A percentile compares a stretch with the other conserved stretches of the same genome.
Evolutionary conservation across 2,888 invertebrate species (phyloP).

Genomic region (Cryptocephalus moraei): DNA sequence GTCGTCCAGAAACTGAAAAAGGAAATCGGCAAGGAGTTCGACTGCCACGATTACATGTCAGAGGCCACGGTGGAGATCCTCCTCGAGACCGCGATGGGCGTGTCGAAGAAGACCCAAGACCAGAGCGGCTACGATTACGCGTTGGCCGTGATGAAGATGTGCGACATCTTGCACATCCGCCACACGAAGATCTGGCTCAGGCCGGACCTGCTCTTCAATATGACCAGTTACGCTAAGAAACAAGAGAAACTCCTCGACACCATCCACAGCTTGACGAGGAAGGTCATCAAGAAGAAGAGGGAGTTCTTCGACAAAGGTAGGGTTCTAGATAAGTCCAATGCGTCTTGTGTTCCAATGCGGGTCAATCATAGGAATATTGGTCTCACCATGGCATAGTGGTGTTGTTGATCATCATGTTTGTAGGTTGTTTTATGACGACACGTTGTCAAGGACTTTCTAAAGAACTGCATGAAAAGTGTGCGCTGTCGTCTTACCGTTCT

Average conservation of each 20-base stretch:
- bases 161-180: constrained; percentile 72
- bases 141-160: constrained; percentile 85
- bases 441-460: no score
- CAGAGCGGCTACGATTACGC: constrained; percentile 73
- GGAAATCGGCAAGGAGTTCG: constrained; percentile 61
- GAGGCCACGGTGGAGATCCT: constrained; percentile 77
- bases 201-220: constrained; percentile 66
- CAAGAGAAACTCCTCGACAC: constrained; percentile 64
- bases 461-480: no score
- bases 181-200: constrained; percentile 72
- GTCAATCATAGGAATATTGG: no score
- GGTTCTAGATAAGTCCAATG: background rate
- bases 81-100: constrained; percentile 78
- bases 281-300: constrained; percentile 55
- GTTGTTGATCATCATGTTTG: no score
- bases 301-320: constrained; percentile 42
- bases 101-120: constrained; percentile 71
- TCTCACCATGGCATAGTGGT: no score
- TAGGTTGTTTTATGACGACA: no score
- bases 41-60: constrained; percentile 77
- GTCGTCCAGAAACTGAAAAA: constrained; percentile 57
- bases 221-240: constrained; percentile 63
- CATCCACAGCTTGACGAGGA: constrained; percentile 72
- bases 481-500: no score
- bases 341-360: no score